Base-by-base conservation (phyloP, 2,113 vertebrate genomes). In the Syngnathus floridae region DNA sequence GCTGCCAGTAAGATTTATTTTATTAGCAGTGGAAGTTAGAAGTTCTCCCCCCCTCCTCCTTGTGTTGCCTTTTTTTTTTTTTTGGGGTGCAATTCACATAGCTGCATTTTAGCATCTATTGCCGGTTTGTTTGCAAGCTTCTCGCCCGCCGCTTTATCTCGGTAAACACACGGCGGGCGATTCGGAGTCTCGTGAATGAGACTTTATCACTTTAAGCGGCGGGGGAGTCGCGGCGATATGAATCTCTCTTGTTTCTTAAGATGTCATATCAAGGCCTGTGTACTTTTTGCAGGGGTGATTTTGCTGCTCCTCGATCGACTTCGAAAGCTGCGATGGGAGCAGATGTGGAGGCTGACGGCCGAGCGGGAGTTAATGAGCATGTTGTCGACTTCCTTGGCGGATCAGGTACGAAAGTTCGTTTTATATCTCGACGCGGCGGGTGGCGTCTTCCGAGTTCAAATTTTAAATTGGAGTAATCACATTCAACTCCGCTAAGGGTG, bases 311-410 rank as follows among this genome's bases (percentile, higher is more conserved):
- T 99, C 3, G 96, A 99, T 76, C 95, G 95, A 73, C 83, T 99
- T 22, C 88, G 95, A 75, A 98, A 98, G 87, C 94, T 99, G 87
- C 92, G 96, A 51, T 99, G 97, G 97, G 96, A 99, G 73, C 97
- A 99, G 92, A 99, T 99, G 97, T 99, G 97, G 97, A 92, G 97
- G 51, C 86, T 99, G 71, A 98, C 95, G 0, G 96, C 97, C 0
- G 97, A 99, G 83, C 86, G 97, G 43, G 96, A 99, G 71, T 90
- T 99, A 31, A 99, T 99, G 96, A 95, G 95, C 84, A 99, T 99
- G 96, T 86, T 99, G 0, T 98, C 95, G 57, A 98, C 97, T 1
- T 99, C 97, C 3, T 83, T 98, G 77, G 97, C 97, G 60, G 96
- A 99, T 86, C 97, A 99, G 94, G 97, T 98, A 71, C 46, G 56